Conservation (phyloP, 2,797 vertebrate genomes). For the Phoebastria nigripes region DNA sequence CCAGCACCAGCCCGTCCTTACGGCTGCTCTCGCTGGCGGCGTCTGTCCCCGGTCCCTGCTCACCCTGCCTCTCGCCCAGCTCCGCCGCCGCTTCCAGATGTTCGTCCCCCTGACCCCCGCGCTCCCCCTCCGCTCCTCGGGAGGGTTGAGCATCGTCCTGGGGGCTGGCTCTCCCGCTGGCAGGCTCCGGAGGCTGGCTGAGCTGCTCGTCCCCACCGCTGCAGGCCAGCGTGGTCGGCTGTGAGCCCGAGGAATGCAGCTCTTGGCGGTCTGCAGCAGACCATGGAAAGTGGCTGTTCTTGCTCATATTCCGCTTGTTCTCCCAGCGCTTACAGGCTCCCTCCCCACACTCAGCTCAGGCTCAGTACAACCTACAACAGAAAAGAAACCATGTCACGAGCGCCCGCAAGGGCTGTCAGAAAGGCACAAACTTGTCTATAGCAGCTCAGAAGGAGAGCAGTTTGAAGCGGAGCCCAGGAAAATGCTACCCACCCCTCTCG, state of each 20-base stretch:
- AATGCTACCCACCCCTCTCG: background rate
- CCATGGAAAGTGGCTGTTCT: background rate
- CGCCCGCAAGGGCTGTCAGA: background rate
- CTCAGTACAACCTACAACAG: background rate
- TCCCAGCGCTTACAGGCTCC: background rate
- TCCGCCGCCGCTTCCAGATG: background rate
- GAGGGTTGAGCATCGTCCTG: background rate
- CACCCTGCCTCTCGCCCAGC: background rate
- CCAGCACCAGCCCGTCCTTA: background rate
- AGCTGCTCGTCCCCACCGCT: background rate
- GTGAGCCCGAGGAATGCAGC: background rate
- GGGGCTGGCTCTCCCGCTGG: background rate
- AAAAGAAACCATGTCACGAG: background rate
- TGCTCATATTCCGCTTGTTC: conserved; percentile 36
- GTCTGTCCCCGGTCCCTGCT: background rate
- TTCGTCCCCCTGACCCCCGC: background rate
- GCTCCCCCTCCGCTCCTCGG: background rate
- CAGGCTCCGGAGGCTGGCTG: background rate
- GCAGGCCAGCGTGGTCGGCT: background rate
- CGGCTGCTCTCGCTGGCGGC: background rate
- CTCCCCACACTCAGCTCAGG: background rate
- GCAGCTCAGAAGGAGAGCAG: background rate
- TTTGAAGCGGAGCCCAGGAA: background rate
- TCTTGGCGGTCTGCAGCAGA: background rate
- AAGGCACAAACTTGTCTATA: accelerated